Evolutionary conservation across 2,888 invertebrate genomes (phyloP).

Genomic region (Platycnemis pennipes): DNA sequence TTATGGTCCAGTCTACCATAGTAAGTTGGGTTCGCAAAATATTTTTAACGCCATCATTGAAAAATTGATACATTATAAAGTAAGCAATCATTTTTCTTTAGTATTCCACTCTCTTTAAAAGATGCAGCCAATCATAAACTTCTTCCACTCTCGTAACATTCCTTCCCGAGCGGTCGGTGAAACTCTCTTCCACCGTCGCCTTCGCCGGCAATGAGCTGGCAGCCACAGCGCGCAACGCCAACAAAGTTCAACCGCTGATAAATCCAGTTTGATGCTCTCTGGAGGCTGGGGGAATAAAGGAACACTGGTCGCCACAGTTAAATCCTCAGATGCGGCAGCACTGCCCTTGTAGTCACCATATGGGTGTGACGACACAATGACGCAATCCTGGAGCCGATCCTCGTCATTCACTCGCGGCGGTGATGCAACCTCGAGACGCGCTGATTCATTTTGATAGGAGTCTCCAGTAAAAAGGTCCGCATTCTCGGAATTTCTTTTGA

Average conservation of each 20-base stretch:
- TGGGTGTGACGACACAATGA: slow-evolving; percentile 7
- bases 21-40: too few relatives aligned
- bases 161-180: background rate
- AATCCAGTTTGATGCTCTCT: background rate
- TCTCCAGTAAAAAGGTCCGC: background rate
- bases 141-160: too few relatives aligned
- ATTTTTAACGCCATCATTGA: too few relatives aligned
- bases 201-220: too few relatives aligned
- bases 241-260: too few relatives aligned
- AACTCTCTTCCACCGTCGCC: background rate
- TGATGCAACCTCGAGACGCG: background rate
- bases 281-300: background rate
- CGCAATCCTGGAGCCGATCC: background rate
- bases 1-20: too few relatives aligned
- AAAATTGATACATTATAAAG: too few relatives aligned
- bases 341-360: background rate
- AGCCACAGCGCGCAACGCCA: too few relatives aligned
- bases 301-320: background rate
- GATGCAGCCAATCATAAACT: too few relatives aligned
- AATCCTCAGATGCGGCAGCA: background rate
- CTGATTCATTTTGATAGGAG: background rate
- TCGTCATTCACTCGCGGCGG: background rate
- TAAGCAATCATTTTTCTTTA: background rate
- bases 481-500: background rate
- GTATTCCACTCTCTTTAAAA: background rate